Evolutionary conservation across 2,888 invertebrate species (phyloP), one percentile per base, ranked within the genome.

Genomic region (Scaptomyza parva): DNA sequence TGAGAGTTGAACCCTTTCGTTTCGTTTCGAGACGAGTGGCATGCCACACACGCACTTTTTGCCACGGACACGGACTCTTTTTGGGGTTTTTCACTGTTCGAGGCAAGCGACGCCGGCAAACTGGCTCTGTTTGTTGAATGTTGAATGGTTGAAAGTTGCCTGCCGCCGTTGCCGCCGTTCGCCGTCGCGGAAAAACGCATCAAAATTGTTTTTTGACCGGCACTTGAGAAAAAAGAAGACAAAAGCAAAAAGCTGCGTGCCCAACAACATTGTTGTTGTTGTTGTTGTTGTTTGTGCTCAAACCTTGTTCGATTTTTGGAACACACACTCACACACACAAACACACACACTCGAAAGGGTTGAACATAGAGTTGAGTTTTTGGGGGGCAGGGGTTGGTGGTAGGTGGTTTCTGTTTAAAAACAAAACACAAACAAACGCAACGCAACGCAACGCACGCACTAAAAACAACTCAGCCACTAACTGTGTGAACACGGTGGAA

Each of bases 171-270:
- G 70, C 70, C 58, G 62, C 64, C 63, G 76, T 67, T 55, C 28
- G 62, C 64, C 63, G 76, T 67, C 70, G 76, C 81, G 81, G 70
- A 77, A 86, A 89, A 78, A 84, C 82, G 88, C 85, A 80, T 78
- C 87, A 86, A 85, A 37, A 30, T 30, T 30, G 8, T n/a, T 33
- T 14, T 76, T 76, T 82, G 81, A 72, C 75, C 79, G 70, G 52
- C 78, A 78, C 83, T 88, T 76, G 86, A 89, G 86, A 75, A 72
- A 75, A 72, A 72, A 65, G 54, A 73, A 63, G 85, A 80, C 73
- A 83, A 80, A 74, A 65, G 81, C 87, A 79, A 87, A 87, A 89
- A 81, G 89, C 84, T 80, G 78, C 83, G 77, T 75, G 70, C 59
- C 68, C 48, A 54, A n/a, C n/a, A n/a, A n/a, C n/a, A n/a, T n/a